Evolutionary conservation across 1,140 invertebrate genomes (phyloP).

Genomic region (Leptoteleia sp.): DNA sequence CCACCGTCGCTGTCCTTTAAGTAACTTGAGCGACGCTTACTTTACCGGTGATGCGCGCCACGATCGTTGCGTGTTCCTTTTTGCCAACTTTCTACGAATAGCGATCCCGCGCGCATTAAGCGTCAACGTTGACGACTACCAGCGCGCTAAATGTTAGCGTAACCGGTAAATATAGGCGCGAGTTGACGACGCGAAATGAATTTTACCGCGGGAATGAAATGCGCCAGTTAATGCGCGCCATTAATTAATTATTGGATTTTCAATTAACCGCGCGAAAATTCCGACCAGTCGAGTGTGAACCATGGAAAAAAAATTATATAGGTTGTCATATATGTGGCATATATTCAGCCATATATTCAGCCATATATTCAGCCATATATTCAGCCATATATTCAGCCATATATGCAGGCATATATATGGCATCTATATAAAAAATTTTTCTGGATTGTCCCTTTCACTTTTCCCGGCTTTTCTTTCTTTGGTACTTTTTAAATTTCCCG

Average conservation of each 20-base stretch:
- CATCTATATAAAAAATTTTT: too few species aligned
- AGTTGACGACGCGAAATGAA: slow-evolving; percentile 15
- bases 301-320: too few species aligned
- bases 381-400: too few species aligned
- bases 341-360: too few species aligned
- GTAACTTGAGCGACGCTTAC: slow-evolving; percentile 19
- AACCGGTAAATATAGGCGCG: slow-evolving; percentile 25
- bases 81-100: slow-evolving; percentile 59
- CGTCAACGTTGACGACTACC: slow-evolving; percentile 25
- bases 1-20: slow-evolving; percentile 34
- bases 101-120: slow-evolving; percentile 29
- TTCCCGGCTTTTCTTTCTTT: too few species aligned
- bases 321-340: too few species aligned
- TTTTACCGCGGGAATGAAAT: slow-evolving; percentile 21
- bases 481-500: slow-evolving; percentile 1
- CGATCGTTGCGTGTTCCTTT: slow-evolving; percentile 54
- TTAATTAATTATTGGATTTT: slow-evolving; percentile 33
- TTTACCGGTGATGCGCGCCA: slow-evolving; percentile 15
- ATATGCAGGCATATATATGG: too few species aligned
- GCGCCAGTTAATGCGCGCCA: slow-evolving; percentile 2
- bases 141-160: slow-evolving; percentile 28
- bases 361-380: too few species aligned
- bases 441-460: too few species aligned
- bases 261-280: slow-evolving; percentile 11
- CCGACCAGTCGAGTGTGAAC: not conserved